A percentile compares a stretch with the other conserved stretches of the same genome.
phyloP scores from a whole-genome alignment of 2,113 vertebrate species.

The Laterallus jamaicensis region DNA sequence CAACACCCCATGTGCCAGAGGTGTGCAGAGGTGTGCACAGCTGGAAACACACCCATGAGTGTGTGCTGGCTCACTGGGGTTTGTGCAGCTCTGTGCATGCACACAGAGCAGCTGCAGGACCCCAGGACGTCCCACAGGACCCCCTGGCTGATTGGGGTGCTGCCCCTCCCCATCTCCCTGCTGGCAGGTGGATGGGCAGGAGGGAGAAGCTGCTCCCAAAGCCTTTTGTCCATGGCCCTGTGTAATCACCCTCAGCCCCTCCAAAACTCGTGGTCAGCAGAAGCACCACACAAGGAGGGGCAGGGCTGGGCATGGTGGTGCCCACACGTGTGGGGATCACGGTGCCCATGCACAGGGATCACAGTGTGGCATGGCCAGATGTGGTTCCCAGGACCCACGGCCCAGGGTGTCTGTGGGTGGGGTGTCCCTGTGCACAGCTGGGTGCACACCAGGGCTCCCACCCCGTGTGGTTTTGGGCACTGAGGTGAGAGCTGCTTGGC shows the following conservation, averaged over 20 bases:
- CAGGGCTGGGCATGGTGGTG: neutral
- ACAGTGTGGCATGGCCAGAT: neutral
- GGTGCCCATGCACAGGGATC: neutral
- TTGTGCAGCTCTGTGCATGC: too few relatives aligned
- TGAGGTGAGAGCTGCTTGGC: neutral
- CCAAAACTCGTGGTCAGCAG: neutral
- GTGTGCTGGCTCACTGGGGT: neutral
- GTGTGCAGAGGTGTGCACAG: too few relatives aligned
- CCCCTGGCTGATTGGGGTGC: neutral
- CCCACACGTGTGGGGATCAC: too few relatives aligned
- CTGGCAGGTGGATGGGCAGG: neutral
- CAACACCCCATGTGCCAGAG: too few relatives aligned
- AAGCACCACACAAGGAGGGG: too few relatives aligned
- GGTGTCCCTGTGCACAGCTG: neutral
- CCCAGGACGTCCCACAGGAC: neutral
- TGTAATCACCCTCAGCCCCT: neutral
- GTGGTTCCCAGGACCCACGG: neutral
- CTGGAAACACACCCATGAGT: neutral
- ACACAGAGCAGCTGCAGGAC: too few relatives aligned
- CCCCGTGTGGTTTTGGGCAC: neutral
- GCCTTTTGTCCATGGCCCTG: neutral
- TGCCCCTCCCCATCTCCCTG: too few relatives aligned
- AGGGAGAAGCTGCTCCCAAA: neutral
- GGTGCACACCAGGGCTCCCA: neutral
- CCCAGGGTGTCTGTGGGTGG: neutral